Evolutionary conservation across 2,888 invertebrate genomes (phyloP), one percentile per base, ranked within the genome.

Genomic region (Coronaproctus castanopsis): DNA sequence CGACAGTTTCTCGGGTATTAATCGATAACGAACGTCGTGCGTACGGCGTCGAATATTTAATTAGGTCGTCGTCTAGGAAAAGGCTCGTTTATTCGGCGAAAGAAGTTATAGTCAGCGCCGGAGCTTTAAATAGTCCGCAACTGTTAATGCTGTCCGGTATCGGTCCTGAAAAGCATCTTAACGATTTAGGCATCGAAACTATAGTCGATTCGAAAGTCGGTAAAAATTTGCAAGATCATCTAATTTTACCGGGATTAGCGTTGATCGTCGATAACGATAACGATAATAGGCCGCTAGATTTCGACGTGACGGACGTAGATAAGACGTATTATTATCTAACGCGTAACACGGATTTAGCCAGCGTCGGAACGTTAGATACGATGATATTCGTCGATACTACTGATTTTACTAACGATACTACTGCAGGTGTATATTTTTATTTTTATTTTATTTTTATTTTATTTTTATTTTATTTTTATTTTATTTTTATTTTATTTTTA

Each of bases 61-160:
- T 80, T 58, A 75, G 79, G n/a, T 74, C 74, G 21, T 64, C 66
- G 48, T 68, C 65, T 5, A 66, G 68, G 36, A 73, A 72, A 8
- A 79, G n/a, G n/a, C n/a, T n/a, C n/a, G n/a, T 80, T 0, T 72
- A 69, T 53, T 85, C 83, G 0, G 78, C 78, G 49, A 89, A 85
- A 69, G 92, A 92, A 71, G 85, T 97, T 0, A 85, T 97, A 55
- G 69, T 97, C 1, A 87, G 89, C 1, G 91, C 85, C 0, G 97
- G 97, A 0, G 80, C 95, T 0, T 79, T 98, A 0, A 95, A 93
- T 69, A 87, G 93, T 0, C 91, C 97, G 0, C 96, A 98, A 69
- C 68, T 97, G 2, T 72, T 97, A 51, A 90, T 96, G 90, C 71
- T 97, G 0, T 91, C 91, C 5, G 97, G 68, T 2, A 78, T 95